Percentiles rank a stretch among this genome's conserved stretches.
Evolutionary conservation across 2,113 vertebrate genomes (phyloP).

Genomic region (Cinclus mexicanus): DNA sequence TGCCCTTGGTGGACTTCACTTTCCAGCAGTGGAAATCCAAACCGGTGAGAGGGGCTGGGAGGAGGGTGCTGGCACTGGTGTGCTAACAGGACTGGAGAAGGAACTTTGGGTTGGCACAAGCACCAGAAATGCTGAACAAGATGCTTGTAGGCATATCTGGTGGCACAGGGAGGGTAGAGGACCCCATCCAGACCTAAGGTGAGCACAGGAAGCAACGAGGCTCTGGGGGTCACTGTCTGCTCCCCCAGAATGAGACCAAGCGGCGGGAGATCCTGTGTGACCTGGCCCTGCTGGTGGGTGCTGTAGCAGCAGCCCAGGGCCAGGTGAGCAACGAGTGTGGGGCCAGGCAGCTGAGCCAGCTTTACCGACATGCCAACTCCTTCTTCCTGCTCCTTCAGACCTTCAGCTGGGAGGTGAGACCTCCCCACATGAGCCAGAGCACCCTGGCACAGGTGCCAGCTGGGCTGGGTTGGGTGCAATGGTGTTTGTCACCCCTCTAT

Average conservation of each 20-base stretch:
- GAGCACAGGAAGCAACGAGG: not conserved
- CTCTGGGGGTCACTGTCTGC: not conserved
- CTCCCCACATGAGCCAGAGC: fast-evolving
- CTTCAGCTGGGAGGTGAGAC: slow-evolving; percentile 75
- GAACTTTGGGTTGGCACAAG: not conserved
- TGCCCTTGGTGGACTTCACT: slow-evolving; percentile 77
- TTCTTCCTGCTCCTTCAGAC: slow-evolving; percentile 71
- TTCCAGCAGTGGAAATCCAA: slow-evolving; percentile 75
- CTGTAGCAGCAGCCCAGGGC: not conserved
- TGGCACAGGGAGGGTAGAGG: not conserved
- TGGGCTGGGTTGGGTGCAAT: fast-evolving
- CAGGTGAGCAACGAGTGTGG: slow-evolving; percentile 49
- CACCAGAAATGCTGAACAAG: not conserved
- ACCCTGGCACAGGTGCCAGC: not conserved
- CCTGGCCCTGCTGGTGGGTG: slow-evolving; percentile 54
- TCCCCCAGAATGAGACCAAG: slow-evolving; percentile 69
- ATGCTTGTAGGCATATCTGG: not conserved
- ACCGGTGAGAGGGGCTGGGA: slow-evolving; percentile 70
- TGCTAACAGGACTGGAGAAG: not conserved
- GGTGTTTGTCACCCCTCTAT: not conserved
- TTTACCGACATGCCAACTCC: slow-evolving; percentile 54
- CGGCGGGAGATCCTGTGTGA: slow-evolving; percentile 68
- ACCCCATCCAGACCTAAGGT: not conserved
- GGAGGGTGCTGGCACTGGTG: not conserved
- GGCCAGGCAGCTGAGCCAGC: slow-evolving; percentile 63